Percentiles rank a stretch among this genome's conserved stretches.
These are phyloP conservation scores for Gerris lacustris DNA, from an alignment of 2,888 invertebrate species.

Conservation along the genomic window DNA sequence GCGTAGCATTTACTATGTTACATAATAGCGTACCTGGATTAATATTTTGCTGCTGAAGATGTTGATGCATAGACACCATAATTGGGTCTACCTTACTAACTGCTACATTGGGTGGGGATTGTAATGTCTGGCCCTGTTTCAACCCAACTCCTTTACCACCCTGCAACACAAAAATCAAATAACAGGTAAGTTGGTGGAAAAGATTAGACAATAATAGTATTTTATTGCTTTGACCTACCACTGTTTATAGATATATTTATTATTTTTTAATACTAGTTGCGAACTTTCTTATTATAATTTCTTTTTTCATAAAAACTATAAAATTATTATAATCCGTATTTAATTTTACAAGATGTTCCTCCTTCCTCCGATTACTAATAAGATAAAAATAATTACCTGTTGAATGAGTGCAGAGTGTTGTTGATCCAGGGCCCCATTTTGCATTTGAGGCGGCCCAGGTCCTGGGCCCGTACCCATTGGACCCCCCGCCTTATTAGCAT, in stretches of 20 bases:
- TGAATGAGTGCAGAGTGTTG: slow-evolving; percentile 19
- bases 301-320: too few relatives aligned
- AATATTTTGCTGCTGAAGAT: slow-evolving; percentile 44
- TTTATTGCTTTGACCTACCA: too few relatives aligned
- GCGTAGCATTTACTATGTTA: too few relatives aligned
- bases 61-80: slow-evolving; percentile 53
- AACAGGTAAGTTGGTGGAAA: neutral
- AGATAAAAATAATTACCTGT: neutral
- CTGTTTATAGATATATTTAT: too few relatives aligned
- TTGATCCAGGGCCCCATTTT: slow-evolving; percentile 25
- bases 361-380: too few relatives aligned
- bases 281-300: too few relatives aligned
- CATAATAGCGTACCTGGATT: slow-evolving; percentile 16
- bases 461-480: slow-evolving; percentile 75
- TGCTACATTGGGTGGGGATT: slow-evolving; percentile 66
- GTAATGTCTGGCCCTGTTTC: slow-evolving; percentile 40
- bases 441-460: slow-evolving; percentile 45
- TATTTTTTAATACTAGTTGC: too few relatives aligned
- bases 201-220: too few relatives aligned
- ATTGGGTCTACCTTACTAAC: slow-evolving; percentile 49
- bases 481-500: slow-evolving; percentile 47
- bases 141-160: slow-evolving; percentile 46
- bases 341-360: too few relatives aligned
- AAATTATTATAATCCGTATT: too few relatives aligned
- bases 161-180: slow-evolving; percentile 41